phyloP scores from a whole-genome alignment of 2,797 vertebrate genomes.

The Monodelphis domestica region DNA sequence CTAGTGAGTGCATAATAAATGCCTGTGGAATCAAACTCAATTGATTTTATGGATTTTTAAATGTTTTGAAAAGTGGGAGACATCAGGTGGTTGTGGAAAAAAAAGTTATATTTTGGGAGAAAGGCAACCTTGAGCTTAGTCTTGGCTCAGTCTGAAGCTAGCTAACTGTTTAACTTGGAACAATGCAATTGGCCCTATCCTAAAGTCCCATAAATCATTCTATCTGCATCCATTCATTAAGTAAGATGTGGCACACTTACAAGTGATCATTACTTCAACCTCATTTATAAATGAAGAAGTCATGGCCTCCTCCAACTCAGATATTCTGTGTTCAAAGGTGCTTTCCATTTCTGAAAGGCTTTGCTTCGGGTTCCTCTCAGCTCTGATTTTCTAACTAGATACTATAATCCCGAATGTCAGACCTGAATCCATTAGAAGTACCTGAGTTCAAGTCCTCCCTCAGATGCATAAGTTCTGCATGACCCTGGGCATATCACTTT shows the following conservation, averaged over 20 bases:
- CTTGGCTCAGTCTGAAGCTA: not conserved
- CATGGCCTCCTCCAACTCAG: not conserved
- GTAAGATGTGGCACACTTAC: not conserved
- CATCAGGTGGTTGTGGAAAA: not conserved
- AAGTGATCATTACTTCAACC: not conserved
- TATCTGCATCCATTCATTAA: not conserved
- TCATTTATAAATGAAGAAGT: not conserved
- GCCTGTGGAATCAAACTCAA: constrained; percentile 27
- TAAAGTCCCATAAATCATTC: not conserved
- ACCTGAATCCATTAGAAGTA: not conserved
- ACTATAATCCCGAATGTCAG: not conserved
- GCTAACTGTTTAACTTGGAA: not conserved
- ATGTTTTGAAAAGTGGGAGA: not conserved
- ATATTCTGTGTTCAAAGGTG: not conserved
- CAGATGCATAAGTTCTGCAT: not conserved
- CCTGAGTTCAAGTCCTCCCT: not conserved
- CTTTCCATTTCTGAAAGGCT: not conserved
- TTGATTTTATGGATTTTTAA: not conserved
- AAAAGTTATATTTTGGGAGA: not conserved
- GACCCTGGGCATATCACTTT: not conserved
- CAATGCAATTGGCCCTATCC: not conserved
- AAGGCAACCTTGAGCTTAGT: not conserved
- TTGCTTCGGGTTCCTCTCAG: not conserved
- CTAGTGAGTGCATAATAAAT: constrained; percentile 31
- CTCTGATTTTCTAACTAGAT: not conserved